A percentile compares a stretch with the other conserved stretches of the same genome.
Conservation (phyloP, 2,797 vertebrate genomes). For the Diplodus puntazzo region DNA sequence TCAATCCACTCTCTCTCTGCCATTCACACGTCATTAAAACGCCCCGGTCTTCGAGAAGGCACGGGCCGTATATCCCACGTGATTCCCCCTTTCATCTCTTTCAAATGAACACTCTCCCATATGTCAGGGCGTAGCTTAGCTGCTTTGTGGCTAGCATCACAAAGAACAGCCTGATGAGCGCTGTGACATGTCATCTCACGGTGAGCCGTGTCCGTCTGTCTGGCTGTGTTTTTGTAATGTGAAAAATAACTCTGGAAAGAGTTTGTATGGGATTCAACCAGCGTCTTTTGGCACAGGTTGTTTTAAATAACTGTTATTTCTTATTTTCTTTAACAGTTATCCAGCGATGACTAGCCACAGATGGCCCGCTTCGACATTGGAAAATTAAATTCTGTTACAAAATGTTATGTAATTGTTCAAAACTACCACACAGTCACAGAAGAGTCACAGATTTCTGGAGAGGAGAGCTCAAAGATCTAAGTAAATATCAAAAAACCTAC, state of each 20-base stretch:
- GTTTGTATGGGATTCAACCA: conserved; percentile 6
- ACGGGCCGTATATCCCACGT: not conserved
- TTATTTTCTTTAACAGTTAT: conserved; percentile 6
- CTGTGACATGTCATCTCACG: conserved; percentile 14
- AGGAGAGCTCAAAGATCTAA: not conserved
- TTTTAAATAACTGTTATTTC: not conserved
- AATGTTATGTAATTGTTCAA: not conserved
- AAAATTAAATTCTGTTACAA: not conserved
- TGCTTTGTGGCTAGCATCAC: conserved; percentile 17
- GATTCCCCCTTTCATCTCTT: conserved; percentile 28
- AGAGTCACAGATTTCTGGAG: not conserved
- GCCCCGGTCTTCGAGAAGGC: not conserved
- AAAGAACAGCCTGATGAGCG: conserved; percentile 36
- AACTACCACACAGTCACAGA: not conserved
- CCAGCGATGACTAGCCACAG: not conserved
- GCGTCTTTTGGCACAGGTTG: not conserved
- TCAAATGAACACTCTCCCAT: conserved; percentile 24
- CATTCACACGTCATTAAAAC: conserved; percentile 45
- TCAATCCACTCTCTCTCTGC: conserved; percentile 20
- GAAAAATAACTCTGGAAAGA: conserved; percentile 6
- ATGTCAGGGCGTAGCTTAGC: conserved; percentile 17
- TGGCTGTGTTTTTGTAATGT: conserved; percentile 5
- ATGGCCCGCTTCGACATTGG: not conserved
- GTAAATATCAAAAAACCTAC: conserved; percentile 1
- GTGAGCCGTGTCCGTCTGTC: conserved; percentile 10